Percentiles rank a stretch among this genome's conserved stretches.
phyloP scores from a whole-genome alignment of 2,113 vertebrate species.

The Mionectes macconnelli region DNA sequence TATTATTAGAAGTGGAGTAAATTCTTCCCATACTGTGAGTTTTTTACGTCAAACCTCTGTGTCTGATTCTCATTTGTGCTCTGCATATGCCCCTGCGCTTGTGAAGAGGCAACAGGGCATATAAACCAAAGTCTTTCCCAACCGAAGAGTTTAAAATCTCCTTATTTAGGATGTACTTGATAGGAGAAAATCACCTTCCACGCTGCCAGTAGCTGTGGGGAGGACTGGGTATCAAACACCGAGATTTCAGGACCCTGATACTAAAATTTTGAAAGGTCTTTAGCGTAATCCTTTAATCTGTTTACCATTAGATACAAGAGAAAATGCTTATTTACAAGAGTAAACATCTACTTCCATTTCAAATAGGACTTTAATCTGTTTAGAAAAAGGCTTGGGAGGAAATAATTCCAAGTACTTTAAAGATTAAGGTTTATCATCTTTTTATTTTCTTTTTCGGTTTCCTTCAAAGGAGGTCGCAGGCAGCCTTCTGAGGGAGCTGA shows the following conservation, averaged over 20 bases:
- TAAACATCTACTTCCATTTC: conserved; percentile 74
- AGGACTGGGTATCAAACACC: neutral
- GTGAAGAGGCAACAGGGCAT: neutral
- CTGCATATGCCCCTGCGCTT: neutral
- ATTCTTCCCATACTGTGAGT: neutral
- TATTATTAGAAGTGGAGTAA: conserved; percentile 22
- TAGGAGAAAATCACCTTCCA: neutral
- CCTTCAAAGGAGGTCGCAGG: neutral
- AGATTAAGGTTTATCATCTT: conserved; percentile 64
- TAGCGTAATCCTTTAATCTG: conserved; percentile 61
- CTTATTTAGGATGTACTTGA: neutral
- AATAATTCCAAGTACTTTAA: conserved; percentile 77
- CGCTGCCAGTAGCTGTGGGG: neutral
- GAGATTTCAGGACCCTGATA: neutral
- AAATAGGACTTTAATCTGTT: conserved; percentile 84
- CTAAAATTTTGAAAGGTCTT: conserved; percentile 27
- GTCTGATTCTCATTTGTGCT: neutral
- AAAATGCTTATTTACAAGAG: conserved; percentile 73
- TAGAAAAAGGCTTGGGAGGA: conserved; percentile 80
- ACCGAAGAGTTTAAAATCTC: neutral
- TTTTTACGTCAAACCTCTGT: neutral
- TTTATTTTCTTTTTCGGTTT: neutral
- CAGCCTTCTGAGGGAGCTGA: neutral
- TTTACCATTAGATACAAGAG: conserved; percentile 26
- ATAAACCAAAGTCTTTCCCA: neutral